phyloP scores from a whole-genome alignment of 35 echinoderm and acorn worm species.

The Diadema setosum region DNA sequence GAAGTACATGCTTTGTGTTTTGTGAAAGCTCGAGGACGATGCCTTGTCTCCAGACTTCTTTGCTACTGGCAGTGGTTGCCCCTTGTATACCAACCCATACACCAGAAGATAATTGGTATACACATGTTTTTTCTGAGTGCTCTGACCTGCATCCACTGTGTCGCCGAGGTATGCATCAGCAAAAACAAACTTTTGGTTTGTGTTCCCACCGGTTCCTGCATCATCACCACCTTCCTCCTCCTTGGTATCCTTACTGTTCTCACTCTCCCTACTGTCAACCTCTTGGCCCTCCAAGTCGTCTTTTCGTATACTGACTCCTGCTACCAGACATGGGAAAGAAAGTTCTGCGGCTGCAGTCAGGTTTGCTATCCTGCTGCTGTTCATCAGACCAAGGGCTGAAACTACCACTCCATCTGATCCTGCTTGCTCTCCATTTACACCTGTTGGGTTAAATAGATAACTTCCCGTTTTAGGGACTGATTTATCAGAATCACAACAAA shows the following conservation, averaged over 20 bases:
- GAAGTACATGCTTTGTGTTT: slow-evolving; percentile 9
- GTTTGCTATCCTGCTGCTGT: neutral
- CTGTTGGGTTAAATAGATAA: too few species aligned
- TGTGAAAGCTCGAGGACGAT: neutral
- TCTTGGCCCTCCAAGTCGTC: neutral
- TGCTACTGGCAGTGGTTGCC: neutral
- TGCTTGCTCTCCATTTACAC: neutral
- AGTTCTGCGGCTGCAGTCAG: neutral
- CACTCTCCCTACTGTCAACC: neutral
- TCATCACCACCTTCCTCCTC: slow-evolving; percentile 1
- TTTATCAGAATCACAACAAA: too few species aligned
- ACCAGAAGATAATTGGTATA: slow-evolving; percentile 16
- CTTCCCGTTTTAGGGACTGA: too few species aligned
- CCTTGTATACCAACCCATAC: slow-evolving; percentile 10
- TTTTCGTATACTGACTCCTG: slow-evolving; percentile 50
- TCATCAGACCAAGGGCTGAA: slow-evolving; percentile 23
- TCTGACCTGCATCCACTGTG: neutral
- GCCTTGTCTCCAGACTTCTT: slow-evolving; percentile 37
- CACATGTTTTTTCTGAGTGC: neutral
- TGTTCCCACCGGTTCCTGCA: slow-evolving; percentile 27
- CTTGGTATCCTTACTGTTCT: neutral
- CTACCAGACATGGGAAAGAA: slow-evolving; percentile 21
- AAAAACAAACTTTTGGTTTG: slow-evolving; percentile 10
- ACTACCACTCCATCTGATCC: slow-evolving; percentile 21
- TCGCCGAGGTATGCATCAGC: slow-evolving; percentile 55